These are phyloP conservation scores for Pegoplata infirma DNA, from an alignment of 2,888 invertebrate genomes.

Conservation along the genomic window DNA sequence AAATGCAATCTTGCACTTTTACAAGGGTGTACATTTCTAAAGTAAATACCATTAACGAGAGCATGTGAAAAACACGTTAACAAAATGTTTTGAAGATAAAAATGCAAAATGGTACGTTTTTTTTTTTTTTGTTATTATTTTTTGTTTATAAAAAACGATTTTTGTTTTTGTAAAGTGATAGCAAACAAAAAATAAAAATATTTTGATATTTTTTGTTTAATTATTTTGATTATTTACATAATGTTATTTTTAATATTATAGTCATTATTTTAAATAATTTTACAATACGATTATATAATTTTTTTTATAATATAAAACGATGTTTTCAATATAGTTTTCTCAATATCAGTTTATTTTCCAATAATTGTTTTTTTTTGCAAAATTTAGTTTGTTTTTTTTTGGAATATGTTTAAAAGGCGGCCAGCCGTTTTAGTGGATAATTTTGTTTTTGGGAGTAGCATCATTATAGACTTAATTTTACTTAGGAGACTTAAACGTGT, in stretches of 20 bases:
- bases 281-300: neutral
- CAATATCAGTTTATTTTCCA: conserved; percentile 15
- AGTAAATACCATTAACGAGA: too few species aligned
- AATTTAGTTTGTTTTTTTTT: neutral
- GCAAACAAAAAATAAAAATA: neutral
- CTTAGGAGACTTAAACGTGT: neutral
- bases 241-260: conserved; percentile 10
- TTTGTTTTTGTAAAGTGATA: conserved; percentile 32
- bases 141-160: too few species aligned
- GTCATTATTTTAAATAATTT: conserved; percentile 5
- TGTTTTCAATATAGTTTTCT: conserved; percentile 20
- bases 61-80: too few species aligned
- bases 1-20: too few species aligned
- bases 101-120: conserved; percentile 61
- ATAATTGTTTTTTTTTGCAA: conserved; percentile 6
- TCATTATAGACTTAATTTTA: neutral
- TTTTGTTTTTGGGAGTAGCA: neutral
- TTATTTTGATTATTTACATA: conserved; percentile 34
- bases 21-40: too few species aligned
- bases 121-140: conserved; percentile 12
- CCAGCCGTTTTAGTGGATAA: conserved; percentile 3
- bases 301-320: too few species aligned
- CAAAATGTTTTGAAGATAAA: conserved; percentile 37
- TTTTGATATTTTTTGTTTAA: neutral
- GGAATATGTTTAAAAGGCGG: conserved; percentile 15